A percentile compares a stretch with the other conserved stretches of the same genome.
phyloP scores from a whole-genome alignment of 1,140 invertebrate genomes.

The Andrena cerasifolii region DNA sequence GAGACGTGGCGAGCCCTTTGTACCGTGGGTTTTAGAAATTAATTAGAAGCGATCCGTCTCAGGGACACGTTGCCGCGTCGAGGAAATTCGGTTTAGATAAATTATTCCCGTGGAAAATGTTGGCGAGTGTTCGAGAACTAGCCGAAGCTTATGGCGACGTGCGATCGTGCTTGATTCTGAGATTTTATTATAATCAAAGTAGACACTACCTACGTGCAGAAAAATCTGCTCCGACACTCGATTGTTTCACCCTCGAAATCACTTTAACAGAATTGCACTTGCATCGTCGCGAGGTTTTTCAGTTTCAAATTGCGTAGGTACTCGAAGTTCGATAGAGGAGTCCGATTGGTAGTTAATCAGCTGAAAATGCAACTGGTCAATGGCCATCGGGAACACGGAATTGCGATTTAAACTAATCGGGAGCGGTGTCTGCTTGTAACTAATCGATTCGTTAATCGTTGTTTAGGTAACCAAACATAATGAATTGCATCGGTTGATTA shows the following conservation, averaged over 20 bases:
- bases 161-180: no score
- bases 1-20: neutral
- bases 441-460: slow-evolving; percentile 23
- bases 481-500: neutral
- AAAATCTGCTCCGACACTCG: no score
- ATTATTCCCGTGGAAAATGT: neutral
- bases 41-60: neutral
- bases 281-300: no score
- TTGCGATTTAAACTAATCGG: slow-evolving; percentile 5
- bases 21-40: neutral
- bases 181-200: no score
- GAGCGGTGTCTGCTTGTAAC: no score
- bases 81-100: neutral
- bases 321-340: no score
- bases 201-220: no score
- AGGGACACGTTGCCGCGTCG: neutral
- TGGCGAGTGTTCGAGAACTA: neutral
- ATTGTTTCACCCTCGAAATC: no score
- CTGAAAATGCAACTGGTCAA: no score
- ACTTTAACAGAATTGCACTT: no score
- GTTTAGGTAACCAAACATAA: neutral
- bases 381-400: neutral
- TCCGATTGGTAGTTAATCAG: no score
- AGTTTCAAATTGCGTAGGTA: no score
- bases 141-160: neutral